These are phyloP conservation scores for Origma solitaria DNA, from an alignment of 2,113 vertebrate genomes.

Conservation along the genomic window DNA sequence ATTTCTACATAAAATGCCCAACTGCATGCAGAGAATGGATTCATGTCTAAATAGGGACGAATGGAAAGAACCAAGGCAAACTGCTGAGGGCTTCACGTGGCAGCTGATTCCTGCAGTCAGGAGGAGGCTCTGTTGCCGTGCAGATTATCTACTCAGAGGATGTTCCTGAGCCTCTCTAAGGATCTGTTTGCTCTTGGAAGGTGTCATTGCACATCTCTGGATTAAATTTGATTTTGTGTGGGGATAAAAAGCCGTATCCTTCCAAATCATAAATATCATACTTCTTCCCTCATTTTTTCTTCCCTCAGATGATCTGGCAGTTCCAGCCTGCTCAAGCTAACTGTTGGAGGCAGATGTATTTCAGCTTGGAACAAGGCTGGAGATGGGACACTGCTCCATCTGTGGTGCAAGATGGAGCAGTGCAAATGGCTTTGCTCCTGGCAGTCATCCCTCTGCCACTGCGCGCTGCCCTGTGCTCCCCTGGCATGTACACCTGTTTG, in stretches of 20 bases:
- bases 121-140: neutral
- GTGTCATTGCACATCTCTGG: neutral
- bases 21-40: accelerated
- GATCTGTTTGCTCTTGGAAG: neutral
- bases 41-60: neutral
- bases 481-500: accelerated
- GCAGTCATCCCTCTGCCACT: neutral
- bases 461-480: accelerated
- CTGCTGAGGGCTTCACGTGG: neutral
- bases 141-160: neutral
- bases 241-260: neutral
- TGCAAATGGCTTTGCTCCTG: neutral
- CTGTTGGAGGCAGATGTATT: neutral
- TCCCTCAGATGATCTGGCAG: neutral
- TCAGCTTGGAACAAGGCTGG: neutral
- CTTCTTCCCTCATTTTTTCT: neutral
- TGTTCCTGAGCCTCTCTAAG: neutral
- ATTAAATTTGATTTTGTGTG: neutral
- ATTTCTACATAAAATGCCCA: neutral
- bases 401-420: too few relatives aligned
- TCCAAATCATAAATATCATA: neutral
- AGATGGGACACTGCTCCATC: neutral
- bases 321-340: neutral
- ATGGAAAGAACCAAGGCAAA: neutral
- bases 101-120: neutral